A percentile compares a stretch with the other conserved stretches of the same genome.
These are phyloP conservation scores for Blastomussa wellsi DNA, from an alignment of 92 coral and sea anemone species.

Conservation along the genomic window DNA sequence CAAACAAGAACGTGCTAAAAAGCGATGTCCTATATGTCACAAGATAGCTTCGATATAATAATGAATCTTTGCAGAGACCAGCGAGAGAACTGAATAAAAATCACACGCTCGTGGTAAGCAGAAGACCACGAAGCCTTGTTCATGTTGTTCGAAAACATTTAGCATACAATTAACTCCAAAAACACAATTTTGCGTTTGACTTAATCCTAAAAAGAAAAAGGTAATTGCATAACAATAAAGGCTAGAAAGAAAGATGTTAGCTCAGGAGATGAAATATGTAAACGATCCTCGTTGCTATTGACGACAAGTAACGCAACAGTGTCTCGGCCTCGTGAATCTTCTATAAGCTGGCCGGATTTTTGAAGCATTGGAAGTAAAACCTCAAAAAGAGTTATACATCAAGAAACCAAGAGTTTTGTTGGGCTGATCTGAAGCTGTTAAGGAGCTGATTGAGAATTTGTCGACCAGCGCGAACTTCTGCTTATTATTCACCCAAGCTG, in stretches of 20 bases:
- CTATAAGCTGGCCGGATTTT: background rate
- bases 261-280: conserved; percentile 8
- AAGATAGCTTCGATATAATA: background rate
- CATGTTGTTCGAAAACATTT: background rate
- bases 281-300: conserved; percentile 33
- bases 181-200: conserved; percentile 11
- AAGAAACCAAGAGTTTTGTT: background rate
- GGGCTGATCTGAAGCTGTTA: background rate
- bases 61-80: background rate
- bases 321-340: background rate
- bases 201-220: background rate
- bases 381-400: background rate
- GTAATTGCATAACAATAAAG: conserved; percentile 32
- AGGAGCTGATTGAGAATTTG: background rate
- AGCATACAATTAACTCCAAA: background rate
- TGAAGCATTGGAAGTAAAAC: background rate
- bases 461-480: background rate
- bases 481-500: background rate
- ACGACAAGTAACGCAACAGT: conserved; percentile 34
- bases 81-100: background rate
- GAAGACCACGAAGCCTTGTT: background rate
- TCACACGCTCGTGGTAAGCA: background rate
- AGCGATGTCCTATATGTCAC: background rate
- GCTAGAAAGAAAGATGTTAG: background rate
- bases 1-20: background rate